These are phyloP conservation scores for Psettodes erumei DNA, from an alignment of 2,113 vertebrate genomes.

Conservation along the genomic window DNA sequence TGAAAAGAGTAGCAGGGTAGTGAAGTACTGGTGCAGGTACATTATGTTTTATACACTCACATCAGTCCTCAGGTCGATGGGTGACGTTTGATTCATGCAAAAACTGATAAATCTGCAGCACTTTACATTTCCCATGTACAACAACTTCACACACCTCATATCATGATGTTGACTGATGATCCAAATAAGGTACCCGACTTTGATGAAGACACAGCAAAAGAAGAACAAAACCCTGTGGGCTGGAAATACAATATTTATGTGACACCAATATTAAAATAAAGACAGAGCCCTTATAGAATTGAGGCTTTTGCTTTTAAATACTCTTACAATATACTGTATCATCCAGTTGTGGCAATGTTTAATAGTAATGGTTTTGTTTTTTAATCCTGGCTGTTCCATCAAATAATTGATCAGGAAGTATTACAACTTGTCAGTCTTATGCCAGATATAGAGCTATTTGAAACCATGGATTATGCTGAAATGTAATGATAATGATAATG, in stretches of 20 bases:
- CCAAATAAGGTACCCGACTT: not conserved
- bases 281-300: slow-evolving; percentile 31
- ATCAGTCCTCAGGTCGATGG: not conserved
- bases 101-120: slow-evolving; percentile 1
- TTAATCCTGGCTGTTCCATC: not conserved
- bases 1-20: slow-evolving; percentile 7
- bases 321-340: not conserved
- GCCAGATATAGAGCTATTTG: slow-evolving; percentile 11
- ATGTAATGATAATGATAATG: slow-evolving; percentile 32
- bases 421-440: not conserved
- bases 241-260: slow-evolving; percentile 7
- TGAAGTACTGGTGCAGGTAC: not conserved
- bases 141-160: not conserved
- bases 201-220: not conserved
- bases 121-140: slow-evolving; percentile 11
- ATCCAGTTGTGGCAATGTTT: accelerated
- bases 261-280: slow-evolving; percentile 3
- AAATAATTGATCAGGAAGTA: not conserved
- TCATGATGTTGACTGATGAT: not conserved
- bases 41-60: slow-evolving; percentile 7
- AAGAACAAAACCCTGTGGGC: not conserved
- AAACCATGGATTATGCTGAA: slow-evolving; percentile 15
- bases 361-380: not conserved
- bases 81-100: slow-evolving; percentile 34
- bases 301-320: slow-evolving; percentile 8